Base-by-base conservation (phyloP, 2,888 invertebrate genomes). In the Trissonchulus latispiculum region DNA sequence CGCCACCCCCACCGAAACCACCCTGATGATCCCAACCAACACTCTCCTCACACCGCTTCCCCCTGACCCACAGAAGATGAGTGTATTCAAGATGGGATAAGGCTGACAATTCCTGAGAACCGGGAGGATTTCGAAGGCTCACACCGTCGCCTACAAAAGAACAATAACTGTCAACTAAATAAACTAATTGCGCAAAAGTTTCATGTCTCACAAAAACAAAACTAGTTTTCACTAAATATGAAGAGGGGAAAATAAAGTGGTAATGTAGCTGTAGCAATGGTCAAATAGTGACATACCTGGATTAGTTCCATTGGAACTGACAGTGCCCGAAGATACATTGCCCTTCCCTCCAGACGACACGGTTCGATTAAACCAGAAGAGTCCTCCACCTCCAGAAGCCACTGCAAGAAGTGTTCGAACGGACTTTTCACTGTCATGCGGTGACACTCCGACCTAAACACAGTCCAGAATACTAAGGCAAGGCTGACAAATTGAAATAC, bases 1-100 rank as follows among this genome's bases (percentile, higher is more conserved):
- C 77, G n/a, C 77, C 78, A 8, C 78, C 78, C 0, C 78, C 78
- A 1, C 78, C 78, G 67, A 77, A 78, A 28, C 78, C 78, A 2
- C 78, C 78, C 1, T 61, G 33, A 29, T 75, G 68, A 2, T 48
- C 64, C 73, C 72, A 76, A n/a, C 69, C 69, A 23, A 68, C 3
- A n/a, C n/a, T 15, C 8, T 64, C 15, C 32, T 28, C 8, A 37
- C 64, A 18, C 3, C 23, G 8, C 48, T 23, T 8, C 48, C 48
- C 48, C 8, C 48, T 8, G 8, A 48, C 48, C 48, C 48, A 48
- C 8, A 8, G 8, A 8, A 48, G 48, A 23, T 48, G 48, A 23
- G 48, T 23, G 48, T 48, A 48, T 8, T 8, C 8, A 8, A 48
- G 8, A 23, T 48, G 48, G 8, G 48, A 8, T n/a, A n/a, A n/a